Percentiles rank a stretch among this genome's conserved stretches.
These are phyloP conservation scores for Leptopterna dolabrata DNA, from an alignment of 2,888 invertebrate genomes.

Conservation along the genomic window DNA sequence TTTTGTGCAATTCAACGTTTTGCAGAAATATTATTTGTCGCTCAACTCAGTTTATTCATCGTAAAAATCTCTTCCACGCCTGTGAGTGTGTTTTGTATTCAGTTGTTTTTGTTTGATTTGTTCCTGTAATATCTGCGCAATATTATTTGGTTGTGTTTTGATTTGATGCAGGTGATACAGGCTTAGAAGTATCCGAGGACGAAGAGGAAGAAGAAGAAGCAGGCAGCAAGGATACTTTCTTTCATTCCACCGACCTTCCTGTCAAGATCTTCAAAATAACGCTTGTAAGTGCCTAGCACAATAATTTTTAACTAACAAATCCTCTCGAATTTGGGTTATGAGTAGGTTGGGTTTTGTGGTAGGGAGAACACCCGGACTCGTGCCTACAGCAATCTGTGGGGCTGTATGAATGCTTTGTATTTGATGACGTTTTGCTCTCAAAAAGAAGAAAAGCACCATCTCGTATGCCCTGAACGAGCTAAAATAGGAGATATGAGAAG, in stretches of 20 bases:
- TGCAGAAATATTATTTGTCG: too few relatives aligned
- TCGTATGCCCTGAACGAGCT: neutral
- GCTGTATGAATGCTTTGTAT: too few relatives aligned
- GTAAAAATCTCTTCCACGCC: neutral
- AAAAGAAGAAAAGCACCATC: neutral
- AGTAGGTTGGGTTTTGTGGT: too few relatives aligned
- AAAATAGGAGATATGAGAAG: neutral
- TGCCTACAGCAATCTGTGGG: too few relatives aligned
- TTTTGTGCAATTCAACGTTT: too few relatives aligned
- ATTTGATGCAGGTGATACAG: slow-evolving; percentile 9
- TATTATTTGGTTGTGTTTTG: neutral
- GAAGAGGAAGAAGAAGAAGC: slow-evolving; percentile 25
- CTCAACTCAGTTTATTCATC: too few relatives aligned
- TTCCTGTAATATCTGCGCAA: too few relatives aligned
- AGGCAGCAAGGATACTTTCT: slow-evolving; percentile 4
- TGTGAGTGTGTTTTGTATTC: neutral
- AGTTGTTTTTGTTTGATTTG: neutral
- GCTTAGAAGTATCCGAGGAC: slow-evolving; percentile 39
- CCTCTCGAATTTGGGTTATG: too few relatives aligned
- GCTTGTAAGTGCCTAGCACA: neutral
- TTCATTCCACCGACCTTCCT: slow-evolving; percentile 16
- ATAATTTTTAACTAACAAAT: too few relatives aligned
- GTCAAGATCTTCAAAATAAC: slow-evolving; percentile 39
- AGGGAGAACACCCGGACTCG: too few relatives aligned
- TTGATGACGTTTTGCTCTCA: too few relatives aligned